Evolutionary conservation across 2,888 invertebrate genomes (phyloP).

Genomic region (Polydesmus complanatus): DNA sequence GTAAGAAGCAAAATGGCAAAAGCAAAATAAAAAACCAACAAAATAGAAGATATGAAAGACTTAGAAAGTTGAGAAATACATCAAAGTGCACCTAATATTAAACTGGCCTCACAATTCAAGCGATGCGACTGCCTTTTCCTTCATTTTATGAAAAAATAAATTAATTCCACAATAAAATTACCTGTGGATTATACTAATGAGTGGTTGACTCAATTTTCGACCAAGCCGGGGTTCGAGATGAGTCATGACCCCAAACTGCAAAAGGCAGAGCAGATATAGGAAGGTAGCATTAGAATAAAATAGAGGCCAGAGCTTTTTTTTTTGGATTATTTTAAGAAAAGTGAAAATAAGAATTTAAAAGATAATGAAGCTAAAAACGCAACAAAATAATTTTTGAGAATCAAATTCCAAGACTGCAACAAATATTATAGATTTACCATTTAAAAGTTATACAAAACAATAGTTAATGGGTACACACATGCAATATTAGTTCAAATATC

Average conservation of each 20-base stretch:
- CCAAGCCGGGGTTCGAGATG: slow-evolving; percentile 72
- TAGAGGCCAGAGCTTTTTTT: background rate
- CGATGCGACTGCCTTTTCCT: background rate
- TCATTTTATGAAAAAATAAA: background rate
- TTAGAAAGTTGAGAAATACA: too few relatives aligned
- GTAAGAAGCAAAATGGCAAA: too few relatives aligned
- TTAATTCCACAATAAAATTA: slow-evolving; percentile 36
- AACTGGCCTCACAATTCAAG: background rate
- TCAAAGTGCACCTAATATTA: background rate
- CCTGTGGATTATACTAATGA: slow-evolving; percentile 85
- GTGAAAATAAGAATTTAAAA: too few relatives aligned
- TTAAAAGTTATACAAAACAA: background rate
- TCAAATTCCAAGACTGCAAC: background rate
- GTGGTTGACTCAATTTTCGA: slow-evolving; percentile 72
- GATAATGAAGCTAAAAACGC: background rate
- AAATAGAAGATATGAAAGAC: too few relatives aligned
- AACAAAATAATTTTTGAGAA: background rate
- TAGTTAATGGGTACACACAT: slow-evolving; percentile 14
- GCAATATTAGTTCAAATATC: background rate
- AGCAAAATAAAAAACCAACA: too few relatives aligned
- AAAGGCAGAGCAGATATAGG: slow-evolving; percentile 12
- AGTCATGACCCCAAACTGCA: slow-evolving; percentile 75
- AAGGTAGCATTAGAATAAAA: slow-evolving; percentile 1
- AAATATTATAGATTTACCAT: background rate
- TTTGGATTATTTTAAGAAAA: too few relatives aligned